These are phyloP conservation scores for Mystacornis crossleyi DNA, from an alignment of 2,113 vertebrate genomes.

Conservation along the genomic window DNA sequence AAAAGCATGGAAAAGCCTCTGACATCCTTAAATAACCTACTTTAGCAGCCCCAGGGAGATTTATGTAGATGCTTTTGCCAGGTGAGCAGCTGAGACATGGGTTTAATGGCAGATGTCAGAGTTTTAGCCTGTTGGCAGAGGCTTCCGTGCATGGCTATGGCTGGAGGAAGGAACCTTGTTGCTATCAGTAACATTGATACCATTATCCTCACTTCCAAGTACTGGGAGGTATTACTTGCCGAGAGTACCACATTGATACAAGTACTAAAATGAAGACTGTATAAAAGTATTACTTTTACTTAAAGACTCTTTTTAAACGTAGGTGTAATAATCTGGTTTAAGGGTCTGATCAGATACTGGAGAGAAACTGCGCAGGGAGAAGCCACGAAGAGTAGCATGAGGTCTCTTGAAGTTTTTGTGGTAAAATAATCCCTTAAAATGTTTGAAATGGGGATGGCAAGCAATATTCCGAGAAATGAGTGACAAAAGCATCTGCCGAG, in stretches of 20 bases:
- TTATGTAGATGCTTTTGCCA: neutral
- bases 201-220: neutral
- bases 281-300: neutral
- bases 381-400: neutral
- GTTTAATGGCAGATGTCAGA: neutral
- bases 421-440: neutral
- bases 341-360: neutral
- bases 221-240: neutral
- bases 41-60: neutral
- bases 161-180: neutral
- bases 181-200: neutral
- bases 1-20: rapidly evolving
- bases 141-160: rapidly evolving
- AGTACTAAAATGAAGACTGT: neutral
- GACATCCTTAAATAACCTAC: neutral
- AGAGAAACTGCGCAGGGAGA: neutral
- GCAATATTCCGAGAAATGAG: neutral
- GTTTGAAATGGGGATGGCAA: neutral
- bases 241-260: neutral
- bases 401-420: neutral
- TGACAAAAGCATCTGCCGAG: neutral
- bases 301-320: neutral
- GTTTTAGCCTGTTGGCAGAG: neutral
- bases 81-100: neutral
- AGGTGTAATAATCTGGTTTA: neutral